Evolutionary conservation across 1,140 invertebrate genomes (phyloP).

Genomic region (Bombus haemorrhoidalis): DNA sequence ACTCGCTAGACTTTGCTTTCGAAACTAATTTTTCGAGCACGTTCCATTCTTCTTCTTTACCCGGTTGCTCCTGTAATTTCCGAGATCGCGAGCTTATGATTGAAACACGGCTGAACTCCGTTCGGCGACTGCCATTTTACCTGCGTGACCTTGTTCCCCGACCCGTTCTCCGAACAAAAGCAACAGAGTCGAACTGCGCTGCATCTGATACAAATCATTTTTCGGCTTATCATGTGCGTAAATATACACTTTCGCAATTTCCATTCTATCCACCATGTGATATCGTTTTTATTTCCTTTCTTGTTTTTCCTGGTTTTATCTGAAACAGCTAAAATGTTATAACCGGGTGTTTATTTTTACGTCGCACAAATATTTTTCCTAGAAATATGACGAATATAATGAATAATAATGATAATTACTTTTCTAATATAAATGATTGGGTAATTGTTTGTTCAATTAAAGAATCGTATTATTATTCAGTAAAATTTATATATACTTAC

Average conservation of each 20-base stretch:
- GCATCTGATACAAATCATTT: neutral
- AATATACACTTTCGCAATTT: neutral
- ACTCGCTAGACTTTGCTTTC: neutral
- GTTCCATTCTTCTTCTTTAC: neutral
- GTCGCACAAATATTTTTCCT: neutral
- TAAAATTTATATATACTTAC: neutral
- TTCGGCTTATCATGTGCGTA: neutral
- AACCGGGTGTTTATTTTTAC: neutral
- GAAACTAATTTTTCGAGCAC: neutral
- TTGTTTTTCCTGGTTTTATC: neutral
- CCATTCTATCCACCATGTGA: neutral
- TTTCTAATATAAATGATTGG: neutral
- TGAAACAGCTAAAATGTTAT: neutral
- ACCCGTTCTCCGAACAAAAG: slow-evolving; percentile 72
- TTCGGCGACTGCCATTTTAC: slow-evolving; percentile 60
- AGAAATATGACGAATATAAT: neutral
- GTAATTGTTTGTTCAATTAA: neutral
- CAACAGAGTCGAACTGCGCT: slow-evolving; percentile 54
- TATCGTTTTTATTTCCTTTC: neutral
- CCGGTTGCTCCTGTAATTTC: neutral
- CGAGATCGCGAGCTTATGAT: slow-evolving; percentile 11
- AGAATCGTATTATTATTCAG: neutral
- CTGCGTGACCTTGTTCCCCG: slow-evolving; percentile 71
- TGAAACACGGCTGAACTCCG: slow-evolving; percentile 18
- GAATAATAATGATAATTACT: neutral